These are phyloP conservation scores for Trematomus loennbergii DNA, from an alignment of 2,113 vertebrate species.

Conservation along the genomic window DNA sequence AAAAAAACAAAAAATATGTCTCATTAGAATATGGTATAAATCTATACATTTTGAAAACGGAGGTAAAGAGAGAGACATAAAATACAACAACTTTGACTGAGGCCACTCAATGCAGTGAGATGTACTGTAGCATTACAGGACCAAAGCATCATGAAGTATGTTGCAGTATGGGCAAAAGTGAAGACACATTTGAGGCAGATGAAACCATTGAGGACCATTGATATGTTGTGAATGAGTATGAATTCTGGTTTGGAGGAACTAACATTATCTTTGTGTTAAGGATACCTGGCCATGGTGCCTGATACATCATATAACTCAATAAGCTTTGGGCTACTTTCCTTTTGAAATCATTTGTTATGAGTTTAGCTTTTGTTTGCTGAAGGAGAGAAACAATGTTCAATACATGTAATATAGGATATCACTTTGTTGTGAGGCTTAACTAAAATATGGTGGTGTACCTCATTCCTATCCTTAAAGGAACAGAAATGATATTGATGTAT, in stretches of 20 bases:
- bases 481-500: background rate
- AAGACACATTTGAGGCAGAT: slow-evolving; percentile 1
- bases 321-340: background rate
- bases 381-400: background rate
- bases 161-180: background rate
- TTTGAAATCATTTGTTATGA: background rate
- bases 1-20: too few relatives aligned
- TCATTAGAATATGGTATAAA: background rate
- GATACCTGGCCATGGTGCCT: background rate
- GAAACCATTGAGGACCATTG: background rate
- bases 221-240: background rate
- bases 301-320: background rate
- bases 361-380: background rate
- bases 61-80: background rate
- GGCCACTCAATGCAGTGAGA: background rate
- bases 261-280: background rate
- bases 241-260: slow-evolving; percentile 10
- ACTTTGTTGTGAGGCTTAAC: background rate
- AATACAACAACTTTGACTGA: slow-evolving; percentile 3
- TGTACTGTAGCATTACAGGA: too few relatives aligned
- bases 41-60: background rate
- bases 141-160: background rate
- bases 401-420: background rate
- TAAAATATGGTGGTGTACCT: background rate
- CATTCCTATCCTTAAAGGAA: background rate